Evolutionary conservation across 2,797 vertebrate genomes (phyloP).

Genomic region (Avahi laniger): DNA sequence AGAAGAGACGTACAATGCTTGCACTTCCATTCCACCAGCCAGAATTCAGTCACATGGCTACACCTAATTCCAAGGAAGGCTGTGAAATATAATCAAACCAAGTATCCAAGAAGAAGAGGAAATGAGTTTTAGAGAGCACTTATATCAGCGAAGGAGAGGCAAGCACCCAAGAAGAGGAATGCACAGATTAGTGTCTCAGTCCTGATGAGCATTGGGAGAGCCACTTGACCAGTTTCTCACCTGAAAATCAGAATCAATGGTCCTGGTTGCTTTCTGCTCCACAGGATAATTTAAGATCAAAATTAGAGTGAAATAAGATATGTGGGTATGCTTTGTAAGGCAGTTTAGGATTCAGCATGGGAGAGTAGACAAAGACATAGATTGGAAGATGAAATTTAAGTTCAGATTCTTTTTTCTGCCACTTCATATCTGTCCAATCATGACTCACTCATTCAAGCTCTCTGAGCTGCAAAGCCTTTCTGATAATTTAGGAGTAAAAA

Average conservation of each 20-base stretch:
- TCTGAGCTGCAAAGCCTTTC: neutral
- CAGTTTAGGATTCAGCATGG: neutral
- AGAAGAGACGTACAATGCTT: neutral
- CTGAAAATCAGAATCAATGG: neutral
- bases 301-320: neutral
- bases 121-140: neutral
- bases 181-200: neutral
- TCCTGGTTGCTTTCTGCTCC: neutral
- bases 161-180: neutral
- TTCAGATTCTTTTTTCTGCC: neutral
- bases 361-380: neutral
- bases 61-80: neutral
- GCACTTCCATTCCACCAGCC: neutral
- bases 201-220: neutral
- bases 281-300: neutral
- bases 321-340: neutral
- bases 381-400: neutral
- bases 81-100: neutral
- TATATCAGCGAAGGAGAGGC: neutral
- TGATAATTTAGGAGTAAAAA: neutral
- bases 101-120: neutral
- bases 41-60: neutral
- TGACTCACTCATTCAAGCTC: neutral
- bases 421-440: neutral
- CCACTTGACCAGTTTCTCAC: neutral